These are phyloP conservation scores for Drosophila guanche DNA, from an alignment of 1,140 invertebrate genomes.

Conservation along the genomic window DNA sequence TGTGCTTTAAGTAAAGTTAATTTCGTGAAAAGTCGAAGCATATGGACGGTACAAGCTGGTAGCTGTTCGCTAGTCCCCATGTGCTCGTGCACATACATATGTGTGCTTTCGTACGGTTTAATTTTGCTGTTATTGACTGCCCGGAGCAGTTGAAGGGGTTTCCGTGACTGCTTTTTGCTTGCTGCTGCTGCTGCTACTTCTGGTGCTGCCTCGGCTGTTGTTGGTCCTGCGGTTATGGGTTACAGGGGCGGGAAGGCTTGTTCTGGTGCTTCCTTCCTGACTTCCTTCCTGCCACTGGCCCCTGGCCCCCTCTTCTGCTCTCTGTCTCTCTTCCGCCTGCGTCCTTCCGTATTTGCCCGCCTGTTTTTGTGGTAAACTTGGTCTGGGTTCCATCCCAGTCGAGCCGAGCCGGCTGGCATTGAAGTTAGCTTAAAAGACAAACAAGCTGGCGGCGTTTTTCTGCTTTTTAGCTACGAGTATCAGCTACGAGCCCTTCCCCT, in stretches of 20 bases:
- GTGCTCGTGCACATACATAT: neutral
- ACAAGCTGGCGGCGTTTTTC: conserved; percentile 49
- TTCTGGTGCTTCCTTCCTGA: conserved; percentile 47
- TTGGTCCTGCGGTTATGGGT: conserved; percentile 70
- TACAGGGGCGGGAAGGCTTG: conserved; percentile 56
- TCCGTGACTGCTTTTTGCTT: conserved; percentile 17
- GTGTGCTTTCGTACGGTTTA: conserved; percentile 71
- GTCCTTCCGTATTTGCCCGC: conserved; percentile 45
- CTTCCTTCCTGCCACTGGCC: conserved; percentile 32
- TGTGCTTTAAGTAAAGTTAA: conserved; percentile 46
- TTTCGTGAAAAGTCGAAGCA: conserved; percentile 33
- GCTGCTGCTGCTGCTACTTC: conserved; percentile 14
- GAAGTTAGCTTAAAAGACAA: conserved; percentile 61
- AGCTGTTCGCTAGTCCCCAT: too few species aligned
- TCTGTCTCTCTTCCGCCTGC: conserved; percentile 1
- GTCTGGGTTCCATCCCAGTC: conserved; percentile 42
- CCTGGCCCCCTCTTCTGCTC: conserved; percentile 2
- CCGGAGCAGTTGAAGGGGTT: conserved; percentile 56
- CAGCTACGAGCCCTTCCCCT: neutral
- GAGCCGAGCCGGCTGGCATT: conserved; percentile 50
- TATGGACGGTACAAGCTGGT: conserved; percentile 17
- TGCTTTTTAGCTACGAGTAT: conserved; percentile 36
- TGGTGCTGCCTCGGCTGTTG: conserved; percentile 37
- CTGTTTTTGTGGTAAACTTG: conserved; percentile 48
- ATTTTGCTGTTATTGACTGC: conserved; percentile 79